Evolutionary conservation across 2,797 vertebrate species (phyloP), one percentile per base, ranked within the genome.

Genomic region (Microtus obscurus): DNA sequence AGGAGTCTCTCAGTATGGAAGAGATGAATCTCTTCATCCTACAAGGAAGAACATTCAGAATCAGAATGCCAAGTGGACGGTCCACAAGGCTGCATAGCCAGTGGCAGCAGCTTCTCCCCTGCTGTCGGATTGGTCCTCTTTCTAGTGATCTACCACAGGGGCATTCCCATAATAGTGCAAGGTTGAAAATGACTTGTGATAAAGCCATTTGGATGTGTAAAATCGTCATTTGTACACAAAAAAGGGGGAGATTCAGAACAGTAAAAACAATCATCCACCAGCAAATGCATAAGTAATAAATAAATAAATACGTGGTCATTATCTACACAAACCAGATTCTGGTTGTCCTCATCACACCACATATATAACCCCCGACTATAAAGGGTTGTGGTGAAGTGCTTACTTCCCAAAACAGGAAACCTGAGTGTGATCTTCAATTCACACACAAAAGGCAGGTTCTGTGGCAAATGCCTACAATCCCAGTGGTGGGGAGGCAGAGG

Each of bases 251-350:
- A 43, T 61, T 89, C 69, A 82, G 81, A 81, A 63, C 0, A 37
- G 9, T n/a, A 27, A 63, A n/a, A 81, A 65, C 5, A 21, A 65
- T 12, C 40, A 86, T 25, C 23, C 53, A 7, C 67, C 31, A 73
- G 29, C 23, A 40, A 74, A 87, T 31, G 6, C 1, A 80, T 76
- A 56, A 34, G 6, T 61, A 40, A 74, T 74, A 63, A 53, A 29
- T 48, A n/a, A 92, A 29, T 67, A 40, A 90, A 31, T 27, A 43
- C 61, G 31, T n/a, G 31, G 80, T 56, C 25, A 31, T 83, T 90
- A 61, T 77, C 74, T 86, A 91, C 87, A 40, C n/a, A 71, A 43
- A 81, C 51, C 51, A 76, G 29, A 89, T 56, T 89, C 53, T 94
- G 88, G 5, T 74, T 94, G 79, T 76, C 43, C 25, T 40, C 67